Conservation (phyloP, 2,797 vertebrate genomes). For the Champsocephalus esox region DNA sequence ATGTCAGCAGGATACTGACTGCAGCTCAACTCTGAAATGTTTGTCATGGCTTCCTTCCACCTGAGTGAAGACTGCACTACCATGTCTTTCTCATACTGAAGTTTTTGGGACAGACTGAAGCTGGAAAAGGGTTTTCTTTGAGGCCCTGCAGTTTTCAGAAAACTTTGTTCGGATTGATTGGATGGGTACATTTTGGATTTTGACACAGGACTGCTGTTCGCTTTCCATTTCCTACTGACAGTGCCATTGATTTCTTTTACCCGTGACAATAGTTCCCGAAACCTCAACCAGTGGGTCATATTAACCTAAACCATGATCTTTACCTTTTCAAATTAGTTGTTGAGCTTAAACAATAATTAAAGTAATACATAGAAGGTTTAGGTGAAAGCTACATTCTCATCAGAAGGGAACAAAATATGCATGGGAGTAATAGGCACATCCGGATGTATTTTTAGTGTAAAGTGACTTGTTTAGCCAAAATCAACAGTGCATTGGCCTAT, state of each 20-base stretch:
- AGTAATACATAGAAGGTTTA: background rate
- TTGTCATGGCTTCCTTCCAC: slow-evolving; percentile 43
- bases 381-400: slow-evolving; percentile 7
- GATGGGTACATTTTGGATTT: background rate
- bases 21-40: slow-evolving; percentile 34
- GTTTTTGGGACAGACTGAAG: slow-evolving; percentile 22
- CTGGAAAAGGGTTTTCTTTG: background rate
- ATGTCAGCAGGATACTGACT: slow-evolving; percentile 69
- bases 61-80: background rate
- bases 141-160: background rate
- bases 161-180: background rate
- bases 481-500: slow-evolving; percentile 43
- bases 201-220: background rate
- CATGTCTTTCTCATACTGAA: slow-evolving; percentile 24
- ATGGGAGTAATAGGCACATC: background rate
- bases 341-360: background rate
- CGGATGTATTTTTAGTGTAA: background rate
- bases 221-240: background rate
- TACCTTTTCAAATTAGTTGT: background rate
- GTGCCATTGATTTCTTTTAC: background rate
- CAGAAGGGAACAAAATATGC: background rate
- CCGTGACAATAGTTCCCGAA: background rate
- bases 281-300: background rate
- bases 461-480: slow-evolving; percentile 17
- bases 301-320: background rate